Percentiles rank a stretch among this genome's conserved stretches.
phyloP scores from a whole-genome alignment of 2,797 vertebrate species.

The Enteromius afrohamiltoni region DNA sequence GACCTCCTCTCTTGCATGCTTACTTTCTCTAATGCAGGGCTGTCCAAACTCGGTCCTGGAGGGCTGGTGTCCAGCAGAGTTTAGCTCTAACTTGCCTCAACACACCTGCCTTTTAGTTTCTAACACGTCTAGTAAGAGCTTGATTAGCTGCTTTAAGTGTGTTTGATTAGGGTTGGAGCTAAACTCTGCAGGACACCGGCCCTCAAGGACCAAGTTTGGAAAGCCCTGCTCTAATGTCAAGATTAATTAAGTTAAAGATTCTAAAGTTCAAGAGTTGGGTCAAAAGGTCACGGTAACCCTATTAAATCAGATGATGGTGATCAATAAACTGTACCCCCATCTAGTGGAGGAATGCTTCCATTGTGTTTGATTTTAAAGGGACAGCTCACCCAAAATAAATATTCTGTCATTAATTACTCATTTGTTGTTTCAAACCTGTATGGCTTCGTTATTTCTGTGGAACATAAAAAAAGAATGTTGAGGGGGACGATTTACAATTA shows the following conservation, averaged over 20 bases:
- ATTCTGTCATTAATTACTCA: background rate
- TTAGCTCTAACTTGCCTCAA: no score
- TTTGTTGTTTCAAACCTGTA: conserved; percentile 1
- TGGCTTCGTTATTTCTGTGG: background rate
- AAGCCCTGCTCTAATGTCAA: conserved; percentile 5
- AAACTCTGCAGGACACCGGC: no score
- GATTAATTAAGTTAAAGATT: conserved; percentile 50
- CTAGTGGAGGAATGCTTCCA: conserved; percentile 31
- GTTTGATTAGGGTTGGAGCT: no score
- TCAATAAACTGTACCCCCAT: conserved; percentile 17
- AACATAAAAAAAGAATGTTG: background rate
- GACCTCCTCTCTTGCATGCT: background rate
- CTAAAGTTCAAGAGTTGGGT: conserved; percentile 20
- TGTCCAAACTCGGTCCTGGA: no score
- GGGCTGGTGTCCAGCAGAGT: no score
- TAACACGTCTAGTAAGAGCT: no score
- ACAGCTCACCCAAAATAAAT: background rate
- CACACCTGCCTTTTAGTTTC: no score
- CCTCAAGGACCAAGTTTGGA: no score
- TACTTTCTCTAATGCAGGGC: conserved; percentile 18
- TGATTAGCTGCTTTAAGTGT: no score
- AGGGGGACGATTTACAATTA: background rate
- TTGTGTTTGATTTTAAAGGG: background rate
- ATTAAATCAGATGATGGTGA: background rate
- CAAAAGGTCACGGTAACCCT: background rate